These are phyloP conservation scores for Xestoiulus laeticollis DNA, from an alignment of 2,888 invertebrate genomes.

Conservation along the genomic window DNA sequence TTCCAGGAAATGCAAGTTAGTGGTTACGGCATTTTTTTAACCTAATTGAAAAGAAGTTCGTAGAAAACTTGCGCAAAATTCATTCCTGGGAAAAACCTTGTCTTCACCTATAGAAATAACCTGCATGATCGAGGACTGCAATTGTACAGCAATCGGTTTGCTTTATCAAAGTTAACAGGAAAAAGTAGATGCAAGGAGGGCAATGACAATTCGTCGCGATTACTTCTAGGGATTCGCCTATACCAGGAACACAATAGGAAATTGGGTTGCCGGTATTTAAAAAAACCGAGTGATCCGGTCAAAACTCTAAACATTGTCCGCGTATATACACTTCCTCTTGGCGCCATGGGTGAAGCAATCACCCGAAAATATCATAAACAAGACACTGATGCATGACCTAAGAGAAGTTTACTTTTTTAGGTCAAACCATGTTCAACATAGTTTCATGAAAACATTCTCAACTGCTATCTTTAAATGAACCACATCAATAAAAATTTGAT, in stretches of 20 bases:
- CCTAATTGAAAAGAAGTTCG: conserved; percentile 11
- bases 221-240: neutral
- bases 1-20: neutral
- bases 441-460: too few species aligned
- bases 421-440: too few species aligned
- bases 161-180: neutral
- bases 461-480: too few species aligned
- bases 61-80: neutral
- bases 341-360: neutral
- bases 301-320: neutral
- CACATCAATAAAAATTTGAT: too few species aligned
- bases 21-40: neutral
- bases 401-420: too few species aligned
- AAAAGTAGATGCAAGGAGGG: neutral
- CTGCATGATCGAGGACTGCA: neutral
- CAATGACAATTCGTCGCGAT: neutral
- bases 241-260: neutral
- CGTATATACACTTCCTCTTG: neutral
- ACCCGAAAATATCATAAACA: too few species aligned
- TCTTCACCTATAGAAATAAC: neutral
- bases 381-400: too few species aligned
- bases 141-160: neutral
- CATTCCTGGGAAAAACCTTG: neutral
- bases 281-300: neutral
- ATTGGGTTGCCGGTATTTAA: neutral